Evolutionary conservation across 1,140 invertebrate species (phyloP).

Genomic region (Lethrus apterus): DNA sequence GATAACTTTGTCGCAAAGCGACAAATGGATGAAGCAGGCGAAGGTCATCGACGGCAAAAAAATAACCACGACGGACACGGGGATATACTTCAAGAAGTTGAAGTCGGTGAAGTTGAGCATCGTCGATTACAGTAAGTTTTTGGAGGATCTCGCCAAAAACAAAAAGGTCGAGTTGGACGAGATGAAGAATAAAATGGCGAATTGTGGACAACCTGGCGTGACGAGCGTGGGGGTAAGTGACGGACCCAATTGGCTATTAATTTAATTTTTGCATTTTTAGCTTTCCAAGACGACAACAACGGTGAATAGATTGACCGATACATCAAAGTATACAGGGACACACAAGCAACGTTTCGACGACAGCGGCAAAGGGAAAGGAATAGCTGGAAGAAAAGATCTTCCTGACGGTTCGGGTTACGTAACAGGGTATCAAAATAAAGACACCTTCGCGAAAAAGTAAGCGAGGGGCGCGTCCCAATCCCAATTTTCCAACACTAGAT

Average conservation of each 20-base stretch:
- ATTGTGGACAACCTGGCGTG: conserved; percentile 47
- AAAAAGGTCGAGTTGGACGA: conserved; percentile 50
- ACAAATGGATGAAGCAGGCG: conserved; percentile 75
- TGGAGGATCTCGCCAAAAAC: conserved; percentile 51
- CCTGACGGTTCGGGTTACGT: conserved; percentile 78
- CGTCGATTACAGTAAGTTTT: conserved; percentile 50
- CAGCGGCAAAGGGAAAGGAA: conserved; percentile 80
- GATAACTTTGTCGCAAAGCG: conserved; percentile 60
- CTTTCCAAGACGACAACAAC: conserved; percentile 62
- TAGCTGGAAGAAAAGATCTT: conserved; percentile 74
- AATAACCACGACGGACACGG: conserved; percentile 62
- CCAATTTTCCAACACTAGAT: too few relatives aligned
- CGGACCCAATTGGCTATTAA: neutral
- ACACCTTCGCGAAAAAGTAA: conserved; percentile 39
- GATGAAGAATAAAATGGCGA: conserved; percentile 49
- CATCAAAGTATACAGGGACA: conserved; percentile 84
- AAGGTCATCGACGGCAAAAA: conserved; percentile 63
- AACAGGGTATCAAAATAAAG: conserved; percentile 81
- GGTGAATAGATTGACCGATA: conserved; percentile 82
- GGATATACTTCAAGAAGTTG: conserved; percentile 59
- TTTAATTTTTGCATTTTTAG: conserved; percentile 31
- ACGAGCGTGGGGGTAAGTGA: conserved; percentile 38
- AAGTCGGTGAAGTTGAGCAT: conserved; percentile 49
- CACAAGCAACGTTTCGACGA: conserved; percentile 85
- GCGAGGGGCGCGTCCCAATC: too few relatives aligned